Percentiles rank a stretch among this genome's conserved stretches.
Evolutionary conservation across 2,888 invertebrate species (phyloP).

Genomic region (Euproctis similis): DNA sequence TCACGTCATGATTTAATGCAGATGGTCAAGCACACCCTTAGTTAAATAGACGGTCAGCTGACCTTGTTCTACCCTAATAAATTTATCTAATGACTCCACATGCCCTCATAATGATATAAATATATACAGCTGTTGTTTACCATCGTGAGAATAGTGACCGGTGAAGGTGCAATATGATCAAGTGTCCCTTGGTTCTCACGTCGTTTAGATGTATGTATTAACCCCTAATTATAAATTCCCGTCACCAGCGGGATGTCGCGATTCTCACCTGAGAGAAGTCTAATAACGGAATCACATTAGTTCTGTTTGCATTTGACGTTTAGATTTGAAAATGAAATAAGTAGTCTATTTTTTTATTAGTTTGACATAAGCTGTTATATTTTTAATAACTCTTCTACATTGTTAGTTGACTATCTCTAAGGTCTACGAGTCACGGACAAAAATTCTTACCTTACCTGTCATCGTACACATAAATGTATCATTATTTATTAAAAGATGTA

Average conservation of each 20-base stretch:
- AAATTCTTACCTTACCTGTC: too few species aligned
- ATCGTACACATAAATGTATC: too few species aligned
- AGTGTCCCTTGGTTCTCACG: conserved; percentile 69
- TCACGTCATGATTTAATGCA: conserved; percentile 38
- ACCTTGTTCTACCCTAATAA: conserved; percentile 60
- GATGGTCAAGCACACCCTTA: conserved; percentile 41
- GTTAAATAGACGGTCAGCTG: conserved; percentile 59
- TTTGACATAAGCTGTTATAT: too few species aligned
- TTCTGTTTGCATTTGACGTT: too few species aligned
- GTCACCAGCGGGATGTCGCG: conserved; percentile 50
- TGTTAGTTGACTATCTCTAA: too few species aligned
- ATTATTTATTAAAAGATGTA: too few species aligned
- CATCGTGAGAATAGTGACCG: conserved; percentile 59
- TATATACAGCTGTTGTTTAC: conserved; percentile 49
- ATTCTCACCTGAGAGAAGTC: conserved; percentile 47
- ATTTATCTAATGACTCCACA: too few species aligned
- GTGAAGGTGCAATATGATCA: conserved; percentile 64
- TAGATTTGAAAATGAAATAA: too few species aligned
- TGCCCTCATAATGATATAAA: conserved; percentile 66
- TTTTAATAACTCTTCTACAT: too few species aligned
- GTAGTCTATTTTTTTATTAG: too few species aligned
- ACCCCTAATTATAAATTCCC: conserved; percentile 68
- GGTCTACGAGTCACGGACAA: too few species aligned
- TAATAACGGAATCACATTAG: too few species aligned
- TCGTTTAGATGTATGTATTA: conserved; percentile 41